A percentile compares a stretch with the other conserved stretches of the same genome.
These are phyloP conservation scores for Gadus macrocephalus DNA, from an alignment of 2,113 vertebrate genomes.

Conservation along the genomic window DNA sequence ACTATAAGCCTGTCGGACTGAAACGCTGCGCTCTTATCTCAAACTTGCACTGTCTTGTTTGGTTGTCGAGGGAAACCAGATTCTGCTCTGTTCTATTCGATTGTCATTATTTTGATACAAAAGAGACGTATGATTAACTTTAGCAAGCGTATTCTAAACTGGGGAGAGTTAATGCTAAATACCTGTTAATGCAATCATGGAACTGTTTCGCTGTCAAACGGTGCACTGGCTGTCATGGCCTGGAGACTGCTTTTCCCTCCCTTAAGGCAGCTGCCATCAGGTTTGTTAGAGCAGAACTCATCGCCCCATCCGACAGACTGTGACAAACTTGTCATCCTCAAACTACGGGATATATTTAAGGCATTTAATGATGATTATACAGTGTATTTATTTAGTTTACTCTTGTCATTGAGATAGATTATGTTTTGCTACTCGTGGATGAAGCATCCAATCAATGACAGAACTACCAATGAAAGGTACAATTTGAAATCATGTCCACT, in stretches of 20 bases:
- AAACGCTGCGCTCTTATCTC: not conserved
- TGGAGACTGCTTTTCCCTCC: slow-evolving; percentile 7
- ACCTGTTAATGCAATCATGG: slow-evolving; percentile 12
- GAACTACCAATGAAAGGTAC: no score
- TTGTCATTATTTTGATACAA: not conserved
- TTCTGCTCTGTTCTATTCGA: not conserved
- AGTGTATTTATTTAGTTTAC: not conserved
- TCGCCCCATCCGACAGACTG: slow-evolving; percentile 1
- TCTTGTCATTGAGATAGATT: not conserved
- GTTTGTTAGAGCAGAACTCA: slow-evolving; percentile 20
- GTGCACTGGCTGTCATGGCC: not conserved
- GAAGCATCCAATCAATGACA: not conserved
- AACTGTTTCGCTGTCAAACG: not conserved
- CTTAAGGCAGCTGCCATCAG: slow-evolving; percentile 19
- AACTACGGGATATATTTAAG: not conserved
- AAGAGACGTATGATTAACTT: no score
- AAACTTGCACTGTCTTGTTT: not conserved
- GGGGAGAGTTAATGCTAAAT: not conserved
- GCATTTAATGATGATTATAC: not conserved
- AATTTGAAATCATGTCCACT: no score
- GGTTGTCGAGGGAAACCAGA: not conserved
- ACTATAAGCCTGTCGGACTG: no score
- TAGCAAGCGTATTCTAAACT: no score
- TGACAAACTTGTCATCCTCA: slow-evolving; percentile 6
- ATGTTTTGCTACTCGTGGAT: not conserved